A percentile compares a stretch with the other conserved stretches of the same genome.
phyloP scores from a whole-genome alignment of 2,113 vertebrate genomes.

The Hyaena hyaena region DNA sequence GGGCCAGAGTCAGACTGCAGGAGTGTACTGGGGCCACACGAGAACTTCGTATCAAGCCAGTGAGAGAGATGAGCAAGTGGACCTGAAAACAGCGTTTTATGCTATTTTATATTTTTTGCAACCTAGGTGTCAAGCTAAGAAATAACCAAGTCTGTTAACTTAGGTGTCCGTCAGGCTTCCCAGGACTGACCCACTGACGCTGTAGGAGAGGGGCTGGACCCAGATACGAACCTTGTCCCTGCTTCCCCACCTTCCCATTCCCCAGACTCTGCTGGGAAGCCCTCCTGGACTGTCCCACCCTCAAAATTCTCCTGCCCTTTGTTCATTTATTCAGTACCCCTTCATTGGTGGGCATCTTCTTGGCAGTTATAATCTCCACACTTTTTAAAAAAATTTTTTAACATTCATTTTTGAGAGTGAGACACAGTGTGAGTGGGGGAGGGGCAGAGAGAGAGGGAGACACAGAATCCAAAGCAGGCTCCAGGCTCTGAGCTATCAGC shows the following conservation, averaged over 20 bases:
- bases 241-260: not conserved
- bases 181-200: not conserved
- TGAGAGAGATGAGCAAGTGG: not conserved
- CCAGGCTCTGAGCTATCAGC: no score
- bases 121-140: not conserved
- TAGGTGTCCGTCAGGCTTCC: not conserved
- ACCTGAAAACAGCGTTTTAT: not conserved
- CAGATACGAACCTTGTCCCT: not conserved
- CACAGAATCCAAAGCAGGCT: no score
- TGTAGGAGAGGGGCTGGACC: not conserved
- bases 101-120: not conserved
- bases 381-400: not conserved
- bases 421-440: no score
- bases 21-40: not conserved
- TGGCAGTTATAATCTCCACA: not conserved
- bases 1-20: not conserved
- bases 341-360: not conserved
- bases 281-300: not conserved
- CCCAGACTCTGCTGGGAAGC: not conserved
- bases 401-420: no score
- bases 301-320: constrained; percentile 5
- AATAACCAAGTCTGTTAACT: not conserved
- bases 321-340: not conserved
- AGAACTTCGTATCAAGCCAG: not conserved
- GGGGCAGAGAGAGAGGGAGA: no score